Conservation (phyloP, 2,113 vertebrate genomes). For the Carollia perspicillata region DNA sequence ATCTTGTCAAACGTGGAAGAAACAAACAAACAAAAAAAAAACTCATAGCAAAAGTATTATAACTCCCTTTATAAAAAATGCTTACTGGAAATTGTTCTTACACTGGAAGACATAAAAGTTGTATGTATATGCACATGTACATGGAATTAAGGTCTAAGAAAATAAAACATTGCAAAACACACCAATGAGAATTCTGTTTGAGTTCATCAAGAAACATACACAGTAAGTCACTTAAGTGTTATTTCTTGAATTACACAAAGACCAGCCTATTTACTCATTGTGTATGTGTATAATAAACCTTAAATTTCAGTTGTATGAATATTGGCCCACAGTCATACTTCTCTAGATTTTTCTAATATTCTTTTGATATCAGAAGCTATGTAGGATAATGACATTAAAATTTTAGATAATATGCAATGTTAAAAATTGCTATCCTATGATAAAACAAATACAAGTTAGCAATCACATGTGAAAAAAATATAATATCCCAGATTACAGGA, state of each 20-base stretch:
- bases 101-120: not conserved
- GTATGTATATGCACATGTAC: not conserved
- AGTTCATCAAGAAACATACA: not conserved
- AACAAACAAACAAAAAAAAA: not conserved
- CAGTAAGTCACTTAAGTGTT: not conserved
- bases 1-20: not conserved
- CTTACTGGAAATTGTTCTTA: not conserved
- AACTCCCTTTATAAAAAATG: not conserved
- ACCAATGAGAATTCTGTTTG: not conserved
- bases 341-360: not conserved
- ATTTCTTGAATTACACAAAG: not conserved
- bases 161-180: not conserved
- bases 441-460: constrained; percentile 39
- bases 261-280: not conserved
- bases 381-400: not conserved
- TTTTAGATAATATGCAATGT: not conserved
- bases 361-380: not conserved
- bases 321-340: not conserved
- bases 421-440: not conserved
- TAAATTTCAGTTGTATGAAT: not conserved
- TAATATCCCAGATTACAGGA: not conserved
- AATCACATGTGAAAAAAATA: not conserved
- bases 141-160: not conserved
- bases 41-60: not conserved
- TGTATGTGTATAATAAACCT: not conserved